Evolutionary conservation across 2,797 vertebrate species (phyloP), one percentile per base, ranked within the genome.

Genomic region (Pogonophryne albipinna): DNA sequence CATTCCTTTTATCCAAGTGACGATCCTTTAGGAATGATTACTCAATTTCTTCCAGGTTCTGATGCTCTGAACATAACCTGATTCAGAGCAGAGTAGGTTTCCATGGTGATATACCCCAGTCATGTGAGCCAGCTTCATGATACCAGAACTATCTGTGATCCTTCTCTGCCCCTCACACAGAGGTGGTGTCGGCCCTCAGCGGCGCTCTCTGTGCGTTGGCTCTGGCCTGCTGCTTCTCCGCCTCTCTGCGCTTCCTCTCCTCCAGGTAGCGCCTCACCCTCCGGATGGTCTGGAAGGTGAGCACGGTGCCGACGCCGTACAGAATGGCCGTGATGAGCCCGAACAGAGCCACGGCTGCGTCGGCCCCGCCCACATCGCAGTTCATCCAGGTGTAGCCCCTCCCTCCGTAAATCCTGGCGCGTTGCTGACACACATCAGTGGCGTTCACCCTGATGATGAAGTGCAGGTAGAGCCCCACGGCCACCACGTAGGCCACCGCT

Each of bases 311-410:
- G 2, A 65, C 87, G 0, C 84, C 50, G 51, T 98, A 99, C 76
- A 97, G 76, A 49, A 97, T 94, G 61, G 96, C 94, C 0, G 97
- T 96, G 42, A 96, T 89, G 0, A 97, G 92, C 0, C 96, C 97
- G 0, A 99, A 99, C 53, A 99, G 91, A 4, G 95, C 95, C 1
- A 99, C 96, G 0, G 97, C 95, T 0, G 96, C 98, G 0, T 99
- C 98, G 0, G 93, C 97, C 0, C 98, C 98, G 17, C 95, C 87
- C 31, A 99, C 95, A 0, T 89, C 83, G 1, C 98, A 99, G 94
- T 90, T 97, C 97, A 98, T 98, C 94, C 97, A 98, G 57, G 96
- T 98, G 76, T 97, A 97, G 45, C 98, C 98, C 0, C 86, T 95
- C 6, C 96, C 90, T 0, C 93, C 92, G 0, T 99, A 99, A 46